Evolutionary conservation across 2,113 vertebrate species (phyloP).

Genomic region (Callorhinus ursinus): DNA sequence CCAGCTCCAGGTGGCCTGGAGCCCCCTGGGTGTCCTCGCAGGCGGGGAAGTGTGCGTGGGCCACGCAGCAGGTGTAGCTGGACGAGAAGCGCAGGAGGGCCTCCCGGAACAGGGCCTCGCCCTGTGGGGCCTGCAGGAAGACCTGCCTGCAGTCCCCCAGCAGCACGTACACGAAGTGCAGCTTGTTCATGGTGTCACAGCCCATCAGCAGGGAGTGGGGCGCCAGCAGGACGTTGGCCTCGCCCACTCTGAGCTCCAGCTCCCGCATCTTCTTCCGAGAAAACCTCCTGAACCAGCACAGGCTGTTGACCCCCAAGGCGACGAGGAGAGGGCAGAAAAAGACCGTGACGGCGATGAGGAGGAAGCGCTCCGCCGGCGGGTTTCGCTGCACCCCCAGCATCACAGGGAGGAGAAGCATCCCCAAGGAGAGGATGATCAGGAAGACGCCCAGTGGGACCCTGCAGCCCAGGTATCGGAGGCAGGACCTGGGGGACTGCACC

Average conservation of each 20-base stretch:
- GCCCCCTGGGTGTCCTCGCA: rapidly evolving
- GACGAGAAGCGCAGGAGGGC: conserved; percentile 78
- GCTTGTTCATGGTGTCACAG: conserved; percentile 65
- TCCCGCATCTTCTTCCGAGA: conserved; percentile 52
- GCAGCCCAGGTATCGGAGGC: conserved; percentile 35
- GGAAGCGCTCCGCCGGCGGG: rapidly evolving
- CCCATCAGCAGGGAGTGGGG: conserved; percentile 78
- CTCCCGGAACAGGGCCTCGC: conserved; percentile 70
- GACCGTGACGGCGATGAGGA: rapidly evolving
- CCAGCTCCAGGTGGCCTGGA: conserved; percentile 62
- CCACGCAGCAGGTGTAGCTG: conserved; percentile 79
- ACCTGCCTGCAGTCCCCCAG: conserved; percentile 63
- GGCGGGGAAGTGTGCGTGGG: conserved; percentile 75
- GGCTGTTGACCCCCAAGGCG: background rate
- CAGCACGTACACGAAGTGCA: conserved; percentile 79
- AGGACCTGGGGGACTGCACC: conserved; percentile 61
- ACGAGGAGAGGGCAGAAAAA: rapidly evolving
- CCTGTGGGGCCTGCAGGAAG: conserved; percentile 67
- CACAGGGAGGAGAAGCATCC: rapidly evolving
- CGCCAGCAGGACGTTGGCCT: conserved; percentile 76
- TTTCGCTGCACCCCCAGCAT: rapidly evolving
- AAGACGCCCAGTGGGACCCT: background rate
- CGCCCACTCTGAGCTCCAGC: conserved; percentile 62
- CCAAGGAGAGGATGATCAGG: background rate
- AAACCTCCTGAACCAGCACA: conserved; percentile 43